These are phyloP conservation scores for Spisula solida DNA, from an alignment of 2,888 invertebrate genomes.

Conservation along the genomic window DNA sequence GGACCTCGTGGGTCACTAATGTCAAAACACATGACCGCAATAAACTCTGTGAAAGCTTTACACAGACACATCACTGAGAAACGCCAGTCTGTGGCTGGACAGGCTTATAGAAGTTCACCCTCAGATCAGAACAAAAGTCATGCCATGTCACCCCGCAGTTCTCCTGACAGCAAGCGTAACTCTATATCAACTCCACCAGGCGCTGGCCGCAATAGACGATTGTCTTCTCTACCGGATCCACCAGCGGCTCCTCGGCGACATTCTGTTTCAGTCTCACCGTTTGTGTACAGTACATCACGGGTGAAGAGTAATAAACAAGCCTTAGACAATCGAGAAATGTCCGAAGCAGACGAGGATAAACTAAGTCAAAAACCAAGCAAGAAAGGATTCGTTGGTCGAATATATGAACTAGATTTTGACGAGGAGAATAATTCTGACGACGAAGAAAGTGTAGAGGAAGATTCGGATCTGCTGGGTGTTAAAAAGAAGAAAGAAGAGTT, in stretches of 20 bases:
- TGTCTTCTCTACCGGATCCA: neutral
- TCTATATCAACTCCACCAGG: neutral
- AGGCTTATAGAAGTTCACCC: neutral
- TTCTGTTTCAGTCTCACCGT: constrained; percentile 26
- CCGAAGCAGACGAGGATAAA: neutral
- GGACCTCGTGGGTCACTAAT: constrained; percentile 42
- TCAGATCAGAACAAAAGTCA: neutral
- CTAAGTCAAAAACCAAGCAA: neutral
- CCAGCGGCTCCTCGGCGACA: neutral
- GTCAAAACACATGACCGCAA: constrained; percentile 49
- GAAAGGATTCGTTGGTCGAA: neutral
- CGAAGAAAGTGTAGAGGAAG: constrained; percentile 21
- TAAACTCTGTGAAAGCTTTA: constrained; percentile 34
- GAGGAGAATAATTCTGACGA: constrained; percentile 35
- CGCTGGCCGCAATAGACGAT: constrained; percentile 15
- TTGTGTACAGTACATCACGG: neutral
- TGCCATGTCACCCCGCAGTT: neutral
- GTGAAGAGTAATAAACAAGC: neutral
- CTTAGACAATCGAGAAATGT: neutral
- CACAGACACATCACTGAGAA: neutral
- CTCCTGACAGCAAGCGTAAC: neutral
- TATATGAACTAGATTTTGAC: constrained; percentile 24
- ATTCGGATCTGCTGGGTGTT: neutral
- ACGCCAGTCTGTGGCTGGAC: neutral
- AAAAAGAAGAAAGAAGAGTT: constrained; percentile 31